phyloP scores from a whole-genome alignment of 2,888 invertebrate species.

The Andricus curvator region DNA sequence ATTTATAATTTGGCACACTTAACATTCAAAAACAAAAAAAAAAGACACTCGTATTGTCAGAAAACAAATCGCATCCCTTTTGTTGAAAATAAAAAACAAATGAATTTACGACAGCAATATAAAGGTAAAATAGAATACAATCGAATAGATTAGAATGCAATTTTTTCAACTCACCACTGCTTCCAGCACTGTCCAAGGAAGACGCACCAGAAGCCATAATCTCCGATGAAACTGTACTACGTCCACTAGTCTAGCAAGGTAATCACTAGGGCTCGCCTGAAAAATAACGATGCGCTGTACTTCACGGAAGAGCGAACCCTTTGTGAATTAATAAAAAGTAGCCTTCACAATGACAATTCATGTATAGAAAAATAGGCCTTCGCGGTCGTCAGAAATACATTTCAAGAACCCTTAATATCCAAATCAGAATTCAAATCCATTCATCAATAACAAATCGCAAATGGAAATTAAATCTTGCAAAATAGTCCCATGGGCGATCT shows the following conservation, averaged over 20 bases:
- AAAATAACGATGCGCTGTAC: constrained; percentile 70
- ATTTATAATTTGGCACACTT: neutral
- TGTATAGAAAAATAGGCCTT: constrained; percentile 57
- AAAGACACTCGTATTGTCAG: neutral
- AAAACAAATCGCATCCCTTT: neutral
- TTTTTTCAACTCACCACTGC: constrained; percentile 82
- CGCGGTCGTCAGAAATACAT: constrained; percentile 31
- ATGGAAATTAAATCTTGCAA: constrained; percentile 28
- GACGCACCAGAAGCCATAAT: constrained; percentile 89
- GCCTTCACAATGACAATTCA: constrained; percentile 72
- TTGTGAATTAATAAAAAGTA: constrained; percentile 70
- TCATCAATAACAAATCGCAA: neutral
- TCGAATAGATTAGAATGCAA: neutral
- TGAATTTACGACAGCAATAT: neutral
- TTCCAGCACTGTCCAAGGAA: constrained; percentile 88
- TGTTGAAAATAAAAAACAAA: constrained; percentile 23
- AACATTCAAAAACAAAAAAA: too few relatives aligned
- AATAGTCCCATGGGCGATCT: constrained; percentile 1
- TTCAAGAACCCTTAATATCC: constrained; percentile 9
- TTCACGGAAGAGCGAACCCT: constrained; percentile 71
- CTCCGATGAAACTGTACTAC: constrained; percentile 63
- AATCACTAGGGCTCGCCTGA: constrained; percentile 71
- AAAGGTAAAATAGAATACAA: neutral
- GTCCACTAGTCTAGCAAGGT: constrained; percentile 64
- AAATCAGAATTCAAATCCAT: neutral